Percentiles rank a stretch among this genome's conserved stretches.
Conservation (phyloP, 1,140 invertebrate species). For the Anadara kagoshimensis region DNA sequence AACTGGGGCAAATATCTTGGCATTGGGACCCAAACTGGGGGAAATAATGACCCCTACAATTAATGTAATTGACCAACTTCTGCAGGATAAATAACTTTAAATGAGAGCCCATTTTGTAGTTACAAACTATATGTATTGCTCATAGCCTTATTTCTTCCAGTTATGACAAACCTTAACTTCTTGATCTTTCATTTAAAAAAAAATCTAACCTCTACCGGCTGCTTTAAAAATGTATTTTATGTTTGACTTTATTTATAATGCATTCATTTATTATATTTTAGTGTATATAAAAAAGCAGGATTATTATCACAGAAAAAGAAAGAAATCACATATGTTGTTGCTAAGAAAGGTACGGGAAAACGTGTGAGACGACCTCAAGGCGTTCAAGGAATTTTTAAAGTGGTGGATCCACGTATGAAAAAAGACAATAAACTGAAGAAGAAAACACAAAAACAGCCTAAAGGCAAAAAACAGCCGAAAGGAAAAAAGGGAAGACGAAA, state of each 20-base stretch:
- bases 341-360: conserved; percentile 89
- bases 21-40: too few relatives aligned
- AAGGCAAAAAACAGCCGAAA: conserved; percentile 34
- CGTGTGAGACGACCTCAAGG: conserved; percentile 86
- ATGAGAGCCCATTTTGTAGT: too few relatives aligned
- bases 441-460: conserved; percentile 32
- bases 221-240: too few relatives aligned
- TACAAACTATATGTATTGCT: too few relatives aligned
- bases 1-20: too few relatives aligned
- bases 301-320: conserved; percentile 84
- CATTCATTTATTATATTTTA: conserved; percentile 71
- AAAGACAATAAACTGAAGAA: conserved; percentile 83
- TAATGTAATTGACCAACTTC: too few relatives aligned
- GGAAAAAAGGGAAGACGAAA: conserved; percentile 32
- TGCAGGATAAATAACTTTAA: too few relatives aligned
- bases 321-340: conserved; percentile 94
- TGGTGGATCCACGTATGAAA: conserved; percentile 97
- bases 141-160: too few relatives aligned
- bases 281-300: conserved; percentile 94
- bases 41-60: too few relatives aligned
- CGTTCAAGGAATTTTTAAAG: conserved; percentile 92
- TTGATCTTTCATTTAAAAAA: too few relatives aligned
- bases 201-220: too few relatives aligned
- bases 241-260: neutral
- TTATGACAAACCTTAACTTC: too few relatives aligned